phyloP scores from a whole-genome alignment of 2,888 invertebrate species.

The Orchestes rusci region DNA sequence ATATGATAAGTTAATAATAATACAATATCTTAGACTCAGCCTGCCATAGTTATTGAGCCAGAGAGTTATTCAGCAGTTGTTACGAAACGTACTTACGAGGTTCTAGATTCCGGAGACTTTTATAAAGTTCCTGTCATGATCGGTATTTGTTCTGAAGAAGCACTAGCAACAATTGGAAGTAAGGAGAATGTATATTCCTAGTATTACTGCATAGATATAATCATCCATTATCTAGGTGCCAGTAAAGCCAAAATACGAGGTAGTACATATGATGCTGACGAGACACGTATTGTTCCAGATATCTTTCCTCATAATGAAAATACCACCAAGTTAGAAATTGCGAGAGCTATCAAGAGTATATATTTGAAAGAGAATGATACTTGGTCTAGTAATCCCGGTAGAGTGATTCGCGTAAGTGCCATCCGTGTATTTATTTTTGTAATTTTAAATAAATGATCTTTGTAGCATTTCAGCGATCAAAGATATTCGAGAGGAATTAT shows the following conservation, averaged over 20 bases:
- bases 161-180: too few species aligned
- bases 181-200: too few species aligned
- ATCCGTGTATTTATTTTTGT: neutral
- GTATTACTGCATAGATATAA: too few species aligned
- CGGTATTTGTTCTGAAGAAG: slow-evolving; percentile 16
- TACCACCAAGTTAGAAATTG: slow-evolving; percentile 4
- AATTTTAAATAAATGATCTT: neutral
- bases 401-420: slow-evolving; percentile 13
- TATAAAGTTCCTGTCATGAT: slow-evolving; percentile 14
- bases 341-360: slow-evolving; percentile 12
- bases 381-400: slow-evolving; percentile 9
- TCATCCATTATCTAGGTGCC: too few species aligned
- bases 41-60: slow-evolving; percentile 12
- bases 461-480: slow-evolving; percentile 17
- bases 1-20: too few species aligned
- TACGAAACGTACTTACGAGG: slow-evolving; percentile 13
- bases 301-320: slow-evolving; percentile 11
- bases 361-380: slow-evolving; percentile 10
- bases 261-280: slow-evolving; percentile 9
- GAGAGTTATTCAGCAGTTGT: slow-evolving; percentile 11
- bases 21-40: slow-evolving; percentile 17
- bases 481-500: slow-evolving; percentile 13
- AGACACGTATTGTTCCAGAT: slow-evolving; percentile 9
- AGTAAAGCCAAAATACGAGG: slow-evolving; percentile 7
- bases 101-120: slow-evolving; percentile 14